Base-by-base conservation (phyloP, 2,113 vertebrate species). In the Hippoglossus stenolepis region DNA sequence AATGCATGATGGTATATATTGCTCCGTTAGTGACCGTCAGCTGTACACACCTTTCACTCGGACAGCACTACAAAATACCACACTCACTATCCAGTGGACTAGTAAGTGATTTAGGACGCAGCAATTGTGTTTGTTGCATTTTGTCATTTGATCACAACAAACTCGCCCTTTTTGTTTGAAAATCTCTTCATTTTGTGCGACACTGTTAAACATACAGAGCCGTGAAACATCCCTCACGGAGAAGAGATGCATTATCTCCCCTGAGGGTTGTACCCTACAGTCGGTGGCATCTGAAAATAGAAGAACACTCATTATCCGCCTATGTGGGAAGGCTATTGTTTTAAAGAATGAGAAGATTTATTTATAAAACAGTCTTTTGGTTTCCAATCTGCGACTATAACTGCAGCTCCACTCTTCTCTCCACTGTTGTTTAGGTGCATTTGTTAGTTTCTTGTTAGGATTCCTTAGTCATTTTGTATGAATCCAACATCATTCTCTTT, bases 321-420 rank as follows among this genome's bases (percentile, higher is more conserved):
- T 73, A 47, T 57, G 77, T 77, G 65, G 71, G 84, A 69, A 26
- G 65, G 23, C 60, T 60, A 78, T 78, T 87, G 84, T 81, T 84
- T 84, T 61, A 85, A 69, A 81, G 59, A 78, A 69, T 65, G 61
- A 63, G 45, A 81, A 2, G 18, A 80, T 68, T 56, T 0, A 82
- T 76, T 72, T 74, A 62, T 14, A 45, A 68, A 51, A 53, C 43
- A 6, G 60, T 74, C 20, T 72, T 45, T 26, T 68, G 40, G 65
- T 73, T 72, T 73, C 15, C 40, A 24, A 77, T 63, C 66, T 61
- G 47, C 21, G 56, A 17, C 11, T 43, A 13, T 21, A 67, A 54
- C 65, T 73, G 62, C 5, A 56, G 66, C 57, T 71, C 23, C 47
- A 21, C 74, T 26, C 40, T 56, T 59, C 51, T 60, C 35, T 53